Evolutionary conservation across 1,140 invertebrate species (phyloP).

Genomic region (Glossosoma conforme): DNA sequence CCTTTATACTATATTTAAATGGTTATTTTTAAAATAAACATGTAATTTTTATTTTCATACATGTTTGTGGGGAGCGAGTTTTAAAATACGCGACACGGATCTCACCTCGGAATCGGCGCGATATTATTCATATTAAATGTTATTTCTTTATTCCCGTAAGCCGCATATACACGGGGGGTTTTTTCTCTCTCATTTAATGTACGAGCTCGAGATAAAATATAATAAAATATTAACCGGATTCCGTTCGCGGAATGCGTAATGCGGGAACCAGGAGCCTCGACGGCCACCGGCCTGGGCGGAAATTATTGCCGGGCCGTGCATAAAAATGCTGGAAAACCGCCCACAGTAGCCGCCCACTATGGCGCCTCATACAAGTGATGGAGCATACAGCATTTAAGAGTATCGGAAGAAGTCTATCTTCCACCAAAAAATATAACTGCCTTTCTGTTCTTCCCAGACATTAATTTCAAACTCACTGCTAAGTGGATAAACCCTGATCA

Average conservation of each 20-base stretch:
- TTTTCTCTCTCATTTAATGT: conserved; percentile 7
- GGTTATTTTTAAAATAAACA: neutral
- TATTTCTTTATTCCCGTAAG: conserved; percentile 27
- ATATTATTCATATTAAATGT: conserved; percentile 29
- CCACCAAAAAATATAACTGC: no score
- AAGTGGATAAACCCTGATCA: no score
- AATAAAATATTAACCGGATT: conserved; percentile 31
- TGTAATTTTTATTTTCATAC: neutral
- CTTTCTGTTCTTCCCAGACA: no score
- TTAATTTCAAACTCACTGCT: no score
- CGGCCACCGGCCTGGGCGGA: conserved; percentile 18
- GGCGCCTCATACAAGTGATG: neutral
- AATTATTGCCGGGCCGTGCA: conserved; percentile 30
- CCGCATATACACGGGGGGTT: conserved; percentile 17
- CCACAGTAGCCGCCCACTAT: conserved; percentile 3
- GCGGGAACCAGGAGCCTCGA: conserved; percentile 3
- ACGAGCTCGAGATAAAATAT: conserved; percentile 27
- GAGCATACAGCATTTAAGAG: neutral
- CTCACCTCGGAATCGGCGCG: conserved; percentile 21
- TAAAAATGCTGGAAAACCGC: conserved; percentile 19
- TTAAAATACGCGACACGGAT: conserved; percentile 24
- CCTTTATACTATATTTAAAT: no score
- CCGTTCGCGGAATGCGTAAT: conserved; percentile 31
- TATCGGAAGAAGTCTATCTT: neutral
- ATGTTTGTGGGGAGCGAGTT: no score